Evolutionary conservation across 2,888 invertebrate species (phyloP), one percentile per base, ranked within the genome.

Genomic region (Drosophila mercatorum): DNA sequence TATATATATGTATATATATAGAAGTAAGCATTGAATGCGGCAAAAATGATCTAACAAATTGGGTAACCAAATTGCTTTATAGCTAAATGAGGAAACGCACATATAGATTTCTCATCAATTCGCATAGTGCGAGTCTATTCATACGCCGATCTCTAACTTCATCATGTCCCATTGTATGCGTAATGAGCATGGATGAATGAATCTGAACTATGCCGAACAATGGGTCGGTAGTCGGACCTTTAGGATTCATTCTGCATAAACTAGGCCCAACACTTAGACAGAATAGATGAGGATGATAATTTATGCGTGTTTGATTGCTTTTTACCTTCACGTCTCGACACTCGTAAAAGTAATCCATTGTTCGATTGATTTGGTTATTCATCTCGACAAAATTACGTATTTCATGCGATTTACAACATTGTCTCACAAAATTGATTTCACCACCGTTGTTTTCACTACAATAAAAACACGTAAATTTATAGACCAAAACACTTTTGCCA

Each of bases 301-400:
- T 34, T 11, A 63, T 51, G 34, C 17, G 34, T 36, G 57, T 51
- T 51, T 11, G 34, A 34, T 34, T 34, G 17, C 17, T 1, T 36
- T 65, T 85, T 84, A 84, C 84, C 84, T 84, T 84, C 53, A 84
- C 57, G 56, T 84, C 84, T 38, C 81, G 64, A 40, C 76, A 79
- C 38, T 83, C 77, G 69, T 79, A 88, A 73, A 79, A 85, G 85
- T 75, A 84, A 73, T 84, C 88, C 84, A 84, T 84, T 72, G 70
- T 81, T 68, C 57, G 63, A 55, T 63, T 68, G 47, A 62, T 52
- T 70, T 62, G 49, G 34, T 67, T 72, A 61, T 51, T 47, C 60
- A 62, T 64, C 17, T 59, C 17, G 38, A 34, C 14, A 41, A 47
- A 34, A 51, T 40, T 40, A 31, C 40, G 28, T 28, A 38, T 44